phyloP scores from a whole-genome alignment of 2,797 vertebrate species.

The Arctocebus calabarensis region DNA sequence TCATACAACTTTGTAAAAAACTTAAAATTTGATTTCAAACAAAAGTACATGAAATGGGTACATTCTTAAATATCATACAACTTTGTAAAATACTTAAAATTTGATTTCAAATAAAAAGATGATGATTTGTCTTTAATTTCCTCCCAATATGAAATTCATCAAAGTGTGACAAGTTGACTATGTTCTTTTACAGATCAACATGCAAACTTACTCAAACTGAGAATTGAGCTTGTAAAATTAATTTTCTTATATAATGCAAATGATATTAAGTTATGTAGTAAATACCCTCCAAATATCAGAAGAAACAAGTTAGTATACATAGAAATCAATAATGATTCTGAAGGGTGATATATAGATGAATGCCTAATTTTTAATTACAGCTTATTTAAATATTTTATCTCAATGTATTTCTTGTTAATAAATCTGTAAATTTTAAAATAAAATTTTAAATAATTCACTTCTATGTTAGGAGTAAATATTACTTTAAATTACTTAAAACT shows the following conservation, averaged over 20 bases:
- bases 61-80: constrained; percentile 77
- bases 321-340: constrained; percentile 84
- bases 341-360: constrained; percentile 86
- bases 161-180: constrained; percentile 94
- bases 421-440: constrained; percentile 29
- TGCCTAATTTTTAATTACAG: constrained; percentile 77
- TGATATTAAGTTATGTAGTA: constrained; percentile 88
- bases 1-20: constrained; percentile 83
- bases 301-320: constrained; percentile 80
- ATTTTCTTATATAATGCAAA: constrained; percentile 89
- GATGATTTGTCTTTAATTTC: constrained; percentile 93
- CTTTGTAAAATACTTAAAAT: constrained; percentile 87
- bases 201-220: constrained; percentile 92
- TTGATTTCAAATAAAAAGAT: constrained; percentile 89
- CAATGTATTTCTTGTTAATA: constrained; percentile 51
- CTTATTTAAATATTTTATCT: constrained; percentile 79
- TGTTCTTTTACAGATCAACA: constrained; percentile 92
- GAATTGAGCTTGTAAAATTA: constrained; percentile 91
- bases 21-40: constrained; percentile 88
- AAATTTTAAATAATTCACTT: constrained; percentile 40
- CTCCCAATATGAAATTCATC: constrained; percentile 90
- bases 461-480: background rate
- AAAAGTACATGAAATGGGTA: constrained; percentile 83
- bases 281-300: constrained; percentile 83
- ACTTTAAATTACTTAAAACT: constrained; percentile 23